A percentile compares a stretch with the other conserved stretches of the same genome.
phyloP scores from a whole-genome alignment of 2,888 invertebrate species.

The Pemphredon lugubris region DNA sequence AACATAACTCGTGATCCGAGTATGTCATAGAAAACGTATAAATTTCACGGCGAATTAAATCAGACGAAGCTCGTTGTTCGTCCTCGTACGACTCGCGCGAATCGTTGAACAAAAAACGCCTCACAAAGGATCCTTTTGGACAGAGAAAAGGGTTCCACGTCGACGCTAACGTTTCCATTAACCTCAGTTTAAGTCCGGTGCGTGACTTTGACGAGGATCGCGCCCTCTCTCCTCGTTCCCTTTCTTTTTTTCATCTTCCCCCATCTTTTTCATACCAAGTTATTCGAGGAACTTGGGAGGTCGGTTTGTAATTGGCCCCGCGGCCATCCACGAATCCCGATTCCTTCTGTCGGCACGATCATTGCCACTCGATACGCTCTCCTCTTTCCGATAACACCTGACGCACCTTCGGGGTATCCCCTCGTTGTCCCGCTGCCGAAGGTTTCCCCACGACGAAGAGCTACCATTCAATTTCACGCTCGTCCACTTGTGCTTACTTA shows the following conservation, averaged over 20 bases:
- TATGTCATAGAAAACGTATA: neutral
- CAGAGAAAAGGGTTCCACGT: constrained; percentile 40
- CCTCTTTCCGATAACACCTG: constrained; percentile 22
- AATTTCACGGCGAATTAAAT: no score
- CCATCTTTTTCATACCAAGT: constrained; percentile 40
- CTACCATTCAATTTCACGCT: constrained; percentile 48
- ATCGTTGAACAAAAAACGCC: neutral
- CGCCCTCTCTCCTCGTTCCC: constrained; percentile 3
- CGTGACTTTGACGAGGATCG: constrained; percentile 69
- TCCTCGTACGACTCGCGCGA: neutral
- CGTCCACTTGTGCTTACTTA: constrained; percentile 35
- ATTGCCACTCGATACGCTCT: constrained; percentile 8
- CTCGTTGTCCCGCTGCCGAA: constrained; percentile 5
- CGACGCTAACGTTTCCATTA: constrained; percentile 68
- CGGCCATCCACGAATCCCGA: constrained; percentile 27
- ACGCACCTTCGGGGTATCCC: constrained; percentile 9
- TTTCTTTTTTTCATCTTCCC: neutral
- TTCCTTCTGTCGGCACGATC: constrained; percentile 18
- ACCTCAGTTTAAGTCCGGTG: constrained; percentile 46
- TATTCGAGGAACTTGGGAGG: constrained; percentile 62
- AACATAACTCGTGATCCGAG: neutral
- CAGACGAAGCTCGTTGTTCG: neutral
- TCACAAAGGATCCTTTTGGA: neutral
- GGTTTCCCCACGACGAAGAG: constrained; percentile 3
- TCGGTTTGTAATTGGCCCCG: constrained; percentile 42